Conservation (phyloP, 2,888 invertebrate genomes). For the Ornithoptera alexandrae region DNA sequence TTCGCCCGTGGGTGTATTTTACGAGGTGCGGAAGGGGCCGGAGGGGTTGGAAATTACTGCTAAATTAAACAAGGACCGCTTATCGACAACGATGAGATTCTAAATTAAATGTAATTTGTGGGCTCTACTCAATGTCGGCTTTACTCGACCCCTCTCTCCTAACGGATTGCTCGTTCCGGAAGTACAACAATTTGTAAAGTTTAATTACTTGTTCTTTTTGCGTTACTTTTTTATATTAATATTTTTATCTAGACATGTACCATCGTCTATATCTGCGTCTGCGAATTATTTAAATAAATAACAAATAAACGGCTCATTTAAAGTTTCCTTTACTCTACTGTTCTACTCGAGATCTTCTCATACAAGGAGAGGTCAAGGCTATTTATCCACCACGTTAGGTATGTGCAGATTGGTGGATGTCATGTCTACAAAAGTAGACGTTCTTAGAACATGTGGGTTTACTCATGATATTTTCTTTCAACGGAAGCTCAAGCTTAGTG, state of each 20-base stretch:
- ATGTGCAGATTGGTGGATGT: no score
- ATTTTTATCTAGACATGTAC: neutral
- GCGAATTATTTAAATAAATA: no score
- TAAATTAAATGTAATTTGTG: conserved; percentile 57
- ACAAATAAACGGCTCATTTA: no score
- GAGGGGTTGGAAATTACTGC: conserved; percentile 42
- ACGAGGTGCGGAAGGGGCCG: neutral
- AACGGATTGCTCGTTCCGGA: conserved; percentile 9
- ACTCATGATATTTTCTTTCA: no score
- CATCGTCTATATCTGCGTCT: no score
- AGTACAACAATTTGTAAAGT: conserved; percentile 22
- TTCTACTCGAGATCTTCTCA: no score
- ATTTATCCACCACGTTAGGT: no score
- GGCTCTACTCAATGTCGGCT: conserved; percentile 35
- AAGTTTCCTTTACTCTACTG: no score
- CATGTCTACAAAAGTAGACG: no score
- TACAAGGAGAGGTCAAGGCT: no score
- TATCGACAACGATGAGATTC: conserved; percentile 49
- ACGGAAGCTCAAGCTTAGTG: no score
- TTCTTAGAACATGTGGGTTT: no score
- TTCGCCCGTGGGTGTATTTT: conserved; percentile 37
- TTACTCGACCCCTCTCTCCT: conserved; percentile 19
- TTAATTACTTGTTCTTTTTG: neutral
- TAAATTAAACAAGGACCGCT: conserved; percentile 53
- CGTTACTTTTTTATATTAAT: neutral